Evolutionary conservation across 1,140 invertebrate genomes (phyloP), one percentile per base, ranked within the genome.

Genomic region (Zaprionus africanus): DNA sequence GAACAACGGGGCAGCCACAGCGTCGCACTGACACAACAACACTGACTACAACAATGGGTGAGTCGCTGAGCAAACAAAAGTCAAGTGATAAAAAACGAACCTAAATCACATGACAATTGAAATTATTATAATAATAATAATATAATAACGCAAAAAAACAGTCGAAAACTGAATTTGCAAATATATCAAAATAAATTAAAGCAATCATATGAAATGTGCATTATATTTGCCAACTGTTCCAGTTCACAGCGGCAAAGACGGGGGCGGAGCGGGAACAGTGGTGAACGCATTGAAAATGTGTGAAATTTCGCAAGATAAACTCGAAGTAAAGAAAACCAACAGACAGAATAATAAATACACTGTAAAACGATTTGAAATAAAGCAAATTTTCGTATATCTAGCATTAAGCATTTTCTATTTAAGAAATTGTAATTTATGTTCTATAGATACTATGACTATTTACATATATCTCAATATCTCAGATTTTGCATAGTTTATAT

Each of bases 101-200:
- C 67, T 66, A 85, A 79, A 75, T 83, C 83, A 76, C 84, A 84
- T 81, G 81, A 88, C 81, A 84, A 88, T 90, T 84, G 76, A 66
- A 80, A 80, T 83, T 60, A 61, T 74, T 63, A 75, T 70, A 53
- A 66, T 65, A 65, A 74, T 74, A 64, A 74, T 54, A 75, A 68
- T 56, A 61, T 60, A 75, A 65, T 34, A 70, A 76, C 58, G 69
- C 54, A 63, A 41, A 9, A 4, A 15, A 74, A 15, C 11, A 53
- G 0, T 38, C 59, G 15, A 64, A 41, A 63, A 64, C 58, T 82
- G 12, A 70, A 84, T 85, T 85, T 74, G 78, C 81, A 81, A 88
- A 90, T 81, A 81, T 90, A 88, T 81, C 67, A 79, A 78, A 81
- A 71, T 85, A 79, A 90, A 90, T 85, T 90, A 76, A 90, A 59